Evolutionary conservation across 2,888 invertebrate species (phyloP).

Genomic region (Operophtera brumata): DNA sequence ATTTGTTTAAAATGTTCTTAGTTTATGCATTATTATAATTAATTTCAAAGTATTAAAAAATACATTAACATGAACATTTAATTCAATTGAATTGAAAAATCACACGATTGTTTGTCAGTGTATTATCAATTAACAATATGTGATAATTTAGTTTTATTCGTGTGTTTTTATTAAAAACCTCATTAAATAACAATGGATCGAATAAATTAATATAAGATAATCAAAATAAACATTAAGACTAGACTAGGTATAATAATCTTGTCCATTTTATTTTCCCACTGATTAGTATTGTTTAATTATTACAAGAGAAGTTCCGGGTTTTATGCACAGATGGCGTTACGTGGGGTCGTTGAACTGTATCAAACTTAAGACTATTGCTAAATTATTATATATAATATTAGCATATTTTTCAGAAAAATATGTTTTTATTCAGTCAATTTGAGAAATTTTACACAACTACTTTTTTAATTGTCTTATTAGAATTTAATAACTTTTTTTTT

Average conservation of each 20-base stretch:
- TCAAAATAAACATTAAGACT: background rate
- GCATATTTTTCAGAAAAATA: background rate
- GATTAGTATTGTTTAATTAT: conserved; percentile 3
- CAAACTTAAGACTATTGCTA: background rate
- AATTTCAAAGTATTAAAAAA: no score
- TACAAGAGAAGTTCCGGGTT: conserved; percentile 28
- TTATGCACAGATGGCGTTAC: conserved; percentile 51
- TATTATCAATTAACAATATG: no score
- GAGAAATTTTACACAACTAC: background rate
- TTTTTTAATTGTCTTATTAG: background rate
- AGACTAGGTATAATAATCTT: no score
- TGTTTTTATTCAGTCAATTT: background rate
- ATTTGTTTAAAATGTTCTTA: no score
- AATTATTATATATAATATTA: background rate
- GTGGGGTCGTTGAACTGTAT: conserved; percentile 48
- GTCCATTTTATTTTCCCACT: background rate
- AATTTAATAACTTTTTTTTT: background rate
- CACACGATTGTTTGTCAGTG: no score
- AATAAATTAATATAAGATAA: background rate
- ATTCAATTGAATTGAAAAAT: no score
- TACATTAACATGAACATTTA: no score
- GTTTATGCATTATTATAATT: no score
- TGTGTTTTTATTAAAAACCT: background rate
- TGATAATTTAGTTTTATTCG: background rate
- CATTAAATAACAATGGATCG: background rate